A percentile compares a stretch with the other conserved stretches of the same genome.
Conservation (phyloP, 2,797 vertebrate species). For the Notolepis coatsorum region DNA sequence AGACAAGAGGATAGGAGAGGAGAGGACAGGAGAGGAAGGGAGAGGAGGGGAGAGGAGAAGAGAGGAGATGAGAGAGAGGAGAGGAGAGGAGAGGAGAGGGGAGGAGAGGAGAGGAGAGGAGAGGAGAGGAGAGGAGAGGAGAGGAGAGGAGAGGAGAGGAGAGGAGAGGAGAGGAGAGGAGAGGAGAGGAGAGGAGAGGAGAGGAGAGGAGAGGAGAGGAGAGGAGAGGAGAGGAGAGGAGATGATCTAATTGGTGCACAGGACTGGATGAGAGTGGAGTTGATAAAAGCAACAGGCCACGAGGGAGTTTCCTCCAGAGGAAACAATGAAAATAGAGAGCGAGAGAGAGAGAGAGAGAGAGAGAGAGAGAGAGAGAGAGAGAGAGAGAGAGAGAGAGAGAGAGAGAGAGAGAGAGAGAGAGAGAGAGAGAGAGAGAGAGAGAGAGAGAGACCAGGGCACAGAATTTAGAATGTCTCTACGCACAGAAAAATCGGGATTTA, state of each 20-base stretch:
- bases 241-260: no score
- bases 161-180: not conserved
- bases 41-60: not conserved
- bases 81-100: not conserved
- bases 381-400: not conserved
- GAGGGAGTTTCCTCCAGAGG: no score
- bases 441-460: no score
- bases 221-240: slow-evolving; percentile 34
- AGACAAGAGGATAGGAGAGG: not conserved
- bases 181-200: slow-evolving; percentile 15
- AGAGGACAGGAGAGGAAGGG: slow-evolving; percentile 15
- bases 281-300: no score
- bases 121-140: not conserved
- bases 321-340: no score
- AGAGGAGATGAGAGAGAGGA: not conserved
- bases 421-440: not conserved
- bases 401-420: slow-evolving; percentile 1
- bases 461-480: no score
- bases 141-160: not conserved
- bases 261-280: no score
- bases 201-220: no score
- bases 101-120: not conserved
- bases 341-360: not conserved
- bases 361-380: not conserved
- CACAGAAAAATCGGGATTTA: no score